These are phyloP conservation scores for Tethya wilhelma DNA, from an alignment of 37 sponge, comb jelly and placozoan genomes.

Conservation along the genomic window DNA sequence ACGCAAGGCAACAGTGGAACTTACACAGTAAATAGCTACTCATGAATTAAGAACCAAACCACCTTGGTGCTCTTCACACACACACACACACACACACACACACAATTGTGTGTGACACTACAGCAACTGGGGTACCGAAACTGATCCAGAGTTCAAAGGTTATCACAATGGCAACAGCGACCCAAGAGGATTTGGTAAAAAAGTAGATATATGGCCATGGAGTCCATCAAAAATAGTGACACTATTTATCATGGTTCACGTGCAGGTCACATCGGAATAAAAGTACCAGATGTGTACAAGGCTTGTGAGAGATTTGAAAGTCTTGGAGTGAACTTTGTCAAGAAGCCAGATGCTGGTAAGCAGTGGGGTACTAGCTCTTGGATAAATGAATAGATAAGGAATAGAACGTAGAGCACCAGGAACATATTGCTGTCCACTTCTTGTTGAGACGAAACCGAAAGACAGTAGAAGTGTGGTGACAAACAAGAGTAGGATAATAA, in stretches of 20 bases:
- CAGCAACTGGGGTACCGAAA: constrained; percentile 84
- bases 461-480: too few relatives aligned
- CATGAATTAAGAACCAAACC: not conserved
- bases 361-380: too few relatives aligned
- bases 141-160: constrained; percentile 60
- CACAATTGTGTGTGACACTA: not conserved
- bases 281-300: constrained; percentile 83
- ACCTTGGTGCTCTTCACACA: not conserved
- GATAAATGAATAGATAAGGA: too few relatives aligned
- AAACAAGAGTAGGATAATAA: too few relatives aligned
- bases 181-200: constrained; percentile 82
- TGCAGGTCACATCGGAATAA: constrained; percentile 85
- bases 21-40: constrained; percentile 72
- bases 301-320: constrained; percentile 86
- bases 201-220: too few relatives aligned
- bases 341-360: constrained; percentile 78
- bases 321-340: constrained; percentile 80
- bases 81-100: not conserved
- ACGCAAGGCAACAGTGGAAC: constrained; percentile 72
- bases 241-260: not conserved
- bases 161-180: constrained; percentile 86
- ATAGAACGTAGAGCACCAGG: too few relatives aligned
- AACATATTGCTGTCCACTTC: too few relatives aligned
- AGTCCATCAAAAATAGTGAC: too few relatives aligned
- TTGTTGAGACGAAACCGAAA: too few relatives aligned